A percentile compares a stretch with the other conserved stretches of the same genome.
phyloP scores from a whole-genome alignment of 2,113 vertebrate genomes.

The Dicrurus megarhynchus region DNA sequence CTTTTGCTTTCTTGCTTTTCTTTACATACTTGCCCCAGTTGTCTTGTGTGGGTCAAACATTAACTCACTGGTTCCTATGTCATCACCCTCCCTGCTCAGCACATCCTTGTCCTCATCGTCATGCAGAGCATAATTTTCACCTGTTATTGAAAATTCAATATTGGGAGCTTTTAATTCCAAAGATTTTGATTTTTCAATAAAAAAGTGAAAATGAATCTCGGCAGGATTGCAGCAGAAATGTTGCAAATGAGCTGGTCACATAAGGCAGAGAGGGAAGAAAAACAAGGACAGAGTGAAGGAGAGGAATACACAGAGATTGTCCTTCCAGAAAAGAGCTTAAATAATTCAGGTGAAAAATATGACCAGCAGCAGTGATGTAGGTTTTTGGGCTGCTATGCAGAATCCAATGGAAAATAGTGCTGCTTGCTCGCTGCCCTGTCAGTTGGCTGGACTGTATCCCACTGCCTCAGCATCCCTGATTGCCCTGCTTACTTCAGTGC shows the following conservation, averaged over 20 bases:
- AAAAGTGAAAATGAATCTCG: constrained; percentile 77
- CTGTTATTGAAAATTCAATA: constrained; percentile 76
- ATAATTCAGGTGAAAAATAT: neutral
- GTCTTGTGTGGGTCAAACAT: neutral
- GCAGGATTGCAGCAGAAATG: constrained; percentile 59
- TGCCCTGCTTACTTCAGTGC: neutral
- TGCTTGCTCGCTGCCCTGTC: neutral
- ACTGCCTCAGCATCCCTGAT: neutral
- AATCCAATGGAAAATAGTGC: neutral
- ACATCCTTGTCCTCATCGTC: constrained; percentile 34
- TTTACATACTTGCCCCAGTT: neutral
- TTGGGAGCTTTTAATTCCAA: constrained; percentile 69
- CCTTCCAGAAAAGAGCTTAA: neutral
- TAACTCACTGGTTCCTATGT: neutral
- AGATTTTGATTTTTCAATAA: constrained; percentile 76
- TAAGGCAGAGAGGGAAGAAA: neutral
- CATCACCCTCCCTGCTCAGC: neutral
- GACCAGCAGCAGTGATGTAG: neutral
- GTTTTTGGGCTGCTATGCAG: neutral
- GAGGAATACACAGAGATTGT: neutral
- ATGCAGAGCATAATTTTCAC: constrained; percentile 75
- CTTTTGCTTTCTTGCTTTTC: neutral
- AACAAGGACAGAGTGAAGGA: neutral
- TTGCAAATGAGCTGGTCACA: constrained; percentile 18
- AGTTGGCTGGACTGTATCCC: neutral